Percentiles rank a stretch among this genome's conserved stretches.
Conservation (phyloP, 2,113 vertebrate genomes). For the Proterorhinus semilunaris region DNA sequence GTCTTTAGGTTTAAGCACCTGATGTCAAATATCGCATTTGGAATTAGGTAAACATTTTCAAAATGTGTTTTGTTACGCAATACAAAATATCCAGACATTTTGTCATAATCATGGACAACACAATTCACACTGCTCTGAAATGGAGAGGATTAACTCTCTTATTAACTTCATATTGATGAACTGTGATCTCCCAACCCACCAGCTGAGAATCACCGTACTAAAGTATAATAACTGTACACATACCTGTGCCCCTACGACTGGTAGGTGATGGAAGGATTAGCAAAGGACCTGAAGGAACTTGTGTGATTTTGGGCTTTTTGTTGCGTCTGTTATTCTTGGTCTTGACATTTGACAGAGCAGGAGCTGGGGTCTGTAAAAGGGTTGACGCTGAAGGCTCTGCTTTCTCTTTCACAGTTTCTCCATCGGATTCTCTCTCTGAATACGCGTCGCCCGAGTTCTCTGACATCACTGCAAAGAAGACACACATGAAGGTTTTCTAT, state of each 20-base stretch:
- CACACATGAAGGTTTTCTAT: not conserved
- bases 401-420: constrained; percentile 71
- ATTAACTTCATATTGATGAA: too few species aligned
- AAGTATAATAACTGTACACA: constrained; percentile 18
- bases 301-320: constrained; percentile 69
- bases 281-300: constrained; percentile 9
- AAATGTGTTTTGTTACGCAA: too few species aligned
- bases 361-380: constrained; percentile 34
- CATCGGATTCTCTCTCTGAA: constrained; percentile 76
- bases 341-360: constrained; percentile 66
- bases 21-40: too few species aligned
- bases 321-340: constrained; percentile 69
- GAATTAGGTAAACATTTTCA: too few species aligned
- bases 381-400: constrained; percentile 16
- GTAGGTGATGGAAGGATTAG: constrained; percentile 9
- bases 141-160: too few species aligned
- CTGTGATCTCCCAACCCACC: too few species aligned
- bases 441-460: constrained; percentile 79
- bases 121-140: too few species aligned
- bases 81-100: too few species aligned
- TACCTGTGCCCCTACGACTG: constrained; percentile 68
- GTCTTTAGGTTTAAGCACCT: too few species aligned
- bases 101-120: too few species aligned
- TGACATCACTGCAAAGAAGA: constrained; percentile 72
- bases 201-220: too few species aligned